Evolutionary conservation across 2,888 invertebrate genomes (phyloP), one percentile per base, ranked within the genome.

Genomic region (Onthophagus sagittarius): DNA sequence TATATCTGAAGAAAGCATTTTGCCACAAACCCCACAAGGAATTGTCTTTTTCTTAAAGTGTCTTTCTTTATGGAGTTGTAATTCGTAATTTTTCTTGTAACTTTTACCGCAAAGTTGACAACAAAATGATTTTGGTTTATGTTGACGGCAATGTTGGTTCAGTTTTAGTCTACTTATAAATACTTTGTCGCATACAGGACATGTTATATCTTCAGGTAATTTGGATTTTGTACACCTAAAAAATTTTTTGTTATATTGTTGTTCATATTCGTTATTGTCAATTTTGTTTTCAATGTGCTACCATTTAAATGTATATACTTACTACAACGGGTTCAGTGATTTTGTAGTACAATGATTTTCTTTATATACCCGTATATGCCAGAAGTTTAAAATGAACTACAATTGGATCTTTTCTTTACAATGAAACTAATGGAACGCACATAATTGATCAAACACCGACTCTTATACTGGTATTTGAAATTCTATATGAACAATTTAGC

Each of bases 1-100:
- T 53, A 11, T 11, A 53, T 53, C 39, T 53, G 39, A 53, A 53
- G 39, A 53, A 7, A 74, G 78, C 32, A 70, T 74, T 67, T 76
- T 76, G n/a, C 75, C 67, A 63, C 79, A 79, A 11, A 72, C 32
- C n/a, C 71, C 69, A 67, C 77, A 79, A 9, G 62, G 64, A 15
- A 75, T 71, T 13, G 64, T 64, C 67, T 73, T 75, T 31, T 75
- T 72, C n/a, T 71, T 70, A 23, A 23, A 23, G 23, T 72, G 75
- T 9, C 62, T 53, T 63, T 9, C 62, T 23, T 62, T 67, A 53
- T 53, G 39, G 6, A 53, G 39, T 53, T 53, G 39, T 1, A 53
- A 11, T 53, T 53, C 39, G 5, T 53, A 53, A 53, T 53, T 53
- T 11, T 53, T 53, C 6, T 53, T 53, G 6, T 53, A 53, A 11